Percentiles rank a stretch among this genome's conserved stretches.
These are phyloP conservation scores for Lindbergichthys nudifrons DNA, from an alignment of 2,797 vertebrate species.

Conservation along the genomic window DNA sequence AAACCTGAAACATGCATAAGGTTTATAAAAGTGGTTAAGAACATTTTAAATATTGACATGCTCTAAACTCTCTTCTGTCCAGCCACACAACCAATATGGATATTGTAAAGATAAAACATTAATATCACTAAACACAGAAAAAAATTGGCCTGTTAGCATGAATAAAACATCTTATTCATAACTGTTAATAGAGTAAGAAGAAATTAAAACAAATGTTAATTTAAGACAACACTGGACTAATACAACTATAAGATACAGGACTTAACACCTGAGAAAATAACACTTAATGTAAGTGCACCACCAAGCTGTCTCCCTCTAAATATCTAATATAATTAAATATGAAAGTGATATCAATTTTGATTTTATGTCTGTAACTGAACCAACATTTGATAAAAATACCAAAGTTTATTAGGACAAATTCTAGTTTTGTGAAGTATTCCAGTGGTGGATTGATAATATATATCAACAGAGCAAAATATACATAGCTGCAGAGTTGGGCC, in stretches of 20 bases:
- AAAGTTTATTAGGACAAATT: neutral
- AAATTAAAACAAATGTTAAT: no score
- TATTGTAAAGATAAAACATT: no score
- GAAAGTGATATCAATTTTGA: neutral
- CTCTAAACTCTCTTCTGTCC: neutral
- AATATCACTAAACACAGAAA: no score
- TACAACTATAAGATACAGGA: no score
- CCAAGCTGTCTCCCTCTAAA: neutral
- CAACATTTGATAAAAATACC: neutral
- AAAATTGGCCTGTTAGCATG: no score
- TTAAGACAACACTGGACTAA: no score
- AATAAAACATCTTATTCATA: no score
- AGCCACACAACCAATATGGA: no score
- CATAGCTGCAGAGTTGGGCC: neutral
- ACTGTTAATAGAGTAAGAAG: no score
- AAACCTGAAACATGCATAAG: constrained; percentile 62
- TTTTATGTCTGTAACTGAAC: neutral
- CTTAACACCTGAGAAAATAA: no score
- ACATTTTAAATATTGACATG: neutral
- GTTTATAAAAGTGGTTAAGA: neutral
- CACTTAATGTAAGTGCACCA: neutral
- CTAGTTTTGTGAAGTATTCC: neutral
- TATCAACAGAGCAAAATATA: neutral
- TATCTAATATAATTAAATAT: neutral
- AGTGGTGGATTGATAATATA: neutral